Base-by-base conservation (phyloP, 2,888 invertebrate genomes). In the Salticus scenicus region DNA sequence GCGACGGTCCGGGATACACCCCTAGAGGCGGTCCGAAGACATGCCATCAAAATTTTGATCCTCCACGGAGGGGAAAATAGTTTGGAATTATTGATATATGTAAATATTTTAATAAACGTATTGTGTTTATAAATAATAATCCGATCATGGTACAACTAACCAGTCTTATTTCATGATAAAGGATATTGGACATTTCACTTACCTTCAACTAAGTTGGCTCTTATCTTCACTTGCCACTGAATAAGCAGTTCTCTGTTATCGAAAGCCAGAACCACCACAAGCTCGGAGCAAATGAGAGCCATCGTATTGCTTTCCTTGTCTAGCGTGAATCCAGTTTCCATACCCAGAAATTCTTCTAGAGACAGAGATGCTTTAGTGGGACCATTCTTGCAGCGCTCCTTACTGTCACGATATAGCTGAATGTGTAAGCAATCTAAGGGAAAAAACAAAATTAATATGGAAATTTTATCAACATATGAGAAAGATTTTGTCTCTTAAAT, bases 301-400 rank as follows among this genome's bases (percentile, higher is more conserved):
- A 97, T 94, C 0, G 97, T 97, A 91, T 97, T 95, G 20, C 95
- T 95, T 92, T 97, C 97, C 91, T 96, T 97, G 92, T 97, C 97
- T 89, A 96, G 93, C 4, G 96, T 96, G 92, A 97, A 96, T 41
- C 96, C 93, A 67, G 96, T 95, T 92, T 97, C 96, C 89, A 96
- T 94, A 37, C 96, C 97, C 66, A 96, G 93, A 92, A 96, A 97
- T 90, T 96, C 95, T 90, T 97, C 95, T 88, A 97, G 93, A 1
- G 96, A 96, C 84, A 97, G 72, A 5, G 88, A 96, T 0, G 96
- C 95, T 91, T 97, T 97, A 27, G 96, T 96, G 91, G 95, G 95
- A 24, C 96, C 95, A 90, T 96, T 95, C 91, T 95, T 95, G 92
- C 94, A 95, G 88, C 96, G 93, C 91, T 97, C 97, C 91, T 95